These are phyloP conservation scores for Burhinus bistriatus DNA, from an alignment of 2,113 vertebrate genomes.

Conservation along the genomic window DNA sequence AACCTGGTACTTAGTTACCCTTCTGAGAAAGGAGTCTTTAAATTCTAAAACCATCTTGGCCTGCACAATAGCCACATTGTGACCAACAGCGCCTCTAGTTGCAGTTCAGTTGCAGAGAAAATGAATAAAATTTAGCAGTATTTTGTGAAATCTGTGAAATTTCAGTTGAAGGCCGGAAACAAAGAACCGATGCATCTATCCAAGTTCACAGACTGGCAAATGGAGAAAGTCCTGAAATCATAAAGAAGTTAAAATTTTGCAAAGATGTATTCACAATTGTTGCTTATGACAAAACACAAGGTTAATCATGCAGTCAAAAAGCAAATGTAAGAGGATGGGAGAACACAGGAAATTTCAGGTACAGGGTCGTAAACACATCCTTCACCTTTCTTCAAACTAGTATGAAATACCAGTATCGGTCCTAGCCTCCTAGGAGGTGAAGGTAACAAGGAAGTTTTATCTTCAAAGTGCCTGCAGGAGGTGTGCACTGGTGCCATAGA, in stretches of 20 bases:
- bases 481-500: background rate
- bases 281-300: background rate
- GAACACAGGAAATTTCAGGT: background rate
- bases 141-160: background rate
- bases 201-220: background rate
- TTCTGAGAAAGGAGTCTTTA: background rate
- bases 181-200: background rate
- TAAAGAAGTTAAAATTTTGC: background rate
- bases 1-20: background rate
- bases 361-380: background rate
- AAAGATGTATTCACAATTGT: background rate
- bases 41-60: background rate
- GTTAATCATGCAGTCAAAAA: background rate
- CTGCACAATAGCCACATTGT: background rate
- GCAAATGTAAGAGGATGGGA: background rate
- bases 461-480: background rate
- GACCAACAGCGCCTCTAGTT: background rate
- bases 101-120: background rate
- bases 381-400: background rate
- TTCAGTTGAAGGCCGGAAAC: background rate
- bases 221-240: background rate
- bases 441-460: background rate
- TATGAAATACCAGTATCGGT: fast-evolving
- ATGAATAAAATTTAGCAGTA: background rate
- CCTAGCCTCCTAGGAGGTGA: background rate